phyloP scores from a whole-genome alignment of 1,140 invertebrate species.

The Wiebesia pumilae region DNA sequence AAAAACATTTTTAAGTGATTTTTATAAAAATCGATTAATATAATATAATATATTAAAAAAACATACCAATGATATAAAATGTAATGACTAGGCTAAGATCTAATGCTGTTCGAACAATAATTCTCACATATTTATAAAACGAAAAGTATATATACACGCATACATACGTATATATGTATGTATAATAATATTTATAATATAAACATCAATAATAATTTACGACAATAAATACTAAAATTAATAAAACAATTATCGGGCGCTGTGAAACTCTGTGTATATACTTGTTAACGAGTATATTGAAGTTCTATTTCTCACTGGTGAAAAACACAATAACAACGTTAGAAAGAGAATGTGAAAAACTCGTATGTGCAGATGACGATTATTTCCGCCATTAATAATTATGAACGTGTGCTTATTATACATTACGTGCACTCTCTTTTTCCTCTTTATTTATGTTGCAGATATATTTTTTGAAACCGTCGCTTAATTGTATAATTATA shows the following conservation, averaged over 20 bases:
- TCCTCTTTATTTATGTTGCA: not conserved
- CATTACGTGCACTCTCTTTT: not conserved
- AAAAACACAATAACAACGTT: not conserved
- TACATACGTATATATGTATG: constrained; percentile 58
- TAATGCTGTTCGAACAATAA: constrained; percentile 76
- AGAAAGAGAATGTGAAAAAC: constrained; percentile 16
- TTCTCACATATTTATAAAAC: constrained; percentile 71
- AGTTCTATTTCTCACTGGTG: not conserved
- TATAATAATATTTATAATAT: constrained; percentile 60
- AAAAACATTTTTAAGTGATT: constrained; percentile 34
- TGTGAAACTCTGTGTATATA: constrained; percentile 47
- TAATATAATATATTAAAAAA: constrained; percentile 27
- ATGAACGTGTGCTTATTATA: constrained; percentile 12
- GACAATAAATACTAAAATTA: constrained; percentile 64
- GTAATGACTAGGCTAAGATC: constrained; percentile 69
- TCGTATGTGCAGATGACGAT: not conserved
- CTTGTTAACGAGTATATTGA: not conserved
- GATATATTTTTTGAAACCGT: constrained; percentile 16
- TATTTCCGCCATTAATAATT: constrained; percentile 39
- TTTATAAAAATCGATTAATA: constrained; percentile 6
- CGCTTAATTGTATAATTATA: not conserved
- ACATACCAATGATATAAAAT: constrained; percentile 52
- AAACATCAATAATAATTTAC: constrained; percentile 66
- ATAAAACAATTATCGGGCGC: constrained; percentile 53
- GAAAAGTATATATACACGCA: constrained; percentile 40